phyloP scores from a whole-genome alignment of 2,888 invertebrate species.

The Sinotaia quadrata region DNA sequence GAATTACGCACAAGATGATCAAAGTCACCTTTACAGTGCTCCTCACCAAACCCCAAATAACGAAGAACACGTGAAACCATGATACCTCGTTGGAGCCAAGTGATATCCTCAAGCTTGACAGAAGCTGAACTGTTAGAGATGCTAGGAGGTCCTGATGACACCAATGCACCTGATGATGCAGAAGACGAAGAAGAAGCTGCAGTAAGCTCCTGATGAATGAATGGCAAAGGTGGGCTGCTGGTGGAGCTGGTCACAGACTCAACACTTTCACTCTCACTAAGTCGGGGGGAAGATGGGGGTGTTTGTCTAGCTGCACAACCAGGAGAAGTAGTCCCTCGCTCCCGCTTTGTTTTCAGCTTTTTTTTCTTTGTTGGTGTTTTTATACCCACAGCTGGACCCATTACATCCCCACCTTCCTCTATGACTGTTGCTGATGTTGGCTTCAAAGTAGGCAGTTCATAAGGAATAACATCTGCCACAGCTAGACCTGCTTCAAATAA shows the following conservation, averaged over 20 bases:
- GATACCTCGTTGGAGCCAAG: conserved; percentile 68
- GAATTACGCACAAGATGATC: conserved; percentile 64
- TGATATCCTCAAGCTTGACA: conserved; percentile 60
- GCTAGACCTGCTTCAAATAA: conserved; percentile 68
- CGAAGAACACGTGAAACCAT: conserved; percentile 67
- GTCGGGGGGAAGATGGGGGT: conserved; percentile 38
- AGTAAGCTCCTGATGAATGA: conserved; percentile 33
- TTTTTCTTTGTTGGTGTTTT: conserved; percentile 60
- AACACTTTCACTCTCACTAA: conserved; percentile 30
- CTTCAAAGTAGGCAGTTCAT: conserved; percentile 29
- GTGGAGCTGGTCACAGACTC: conserved; percentile 32
- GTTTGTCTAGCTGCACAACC: conserved; percentile 24
- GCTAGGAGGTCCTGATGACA: conserved; percentile 14
- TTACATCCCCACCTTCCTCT: conserved; percentile 31
- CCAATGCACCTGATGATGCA: background rate
- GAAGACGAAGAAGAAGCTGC: conserved; percentile 24
- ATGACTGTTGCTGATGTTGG: conserved; percentile 11
- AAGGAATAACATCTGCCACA: conserved; percentile 55
- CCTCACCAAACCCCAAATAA: conserved; percentile 60
- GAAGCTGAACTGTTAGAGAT: conserved; percentile 25
- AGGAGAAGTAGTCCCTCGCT: conserved; percentile 34
- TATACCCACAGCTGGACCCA: conserved; percentile 29
- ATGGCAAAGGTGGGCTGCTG: conserved; percentile 25
- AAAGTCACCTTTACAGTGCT: conserved; percentile 58
- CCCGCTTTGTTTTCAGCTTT: conserved; percentile 66